Percentiles rank a stretch among this genome's conserved stretches.
These are phyloP conservation scores for Leptoteleia sp. DNA, from an alignment of 1,140 invertebrate species.

Conservation along the genomic window DNA sequence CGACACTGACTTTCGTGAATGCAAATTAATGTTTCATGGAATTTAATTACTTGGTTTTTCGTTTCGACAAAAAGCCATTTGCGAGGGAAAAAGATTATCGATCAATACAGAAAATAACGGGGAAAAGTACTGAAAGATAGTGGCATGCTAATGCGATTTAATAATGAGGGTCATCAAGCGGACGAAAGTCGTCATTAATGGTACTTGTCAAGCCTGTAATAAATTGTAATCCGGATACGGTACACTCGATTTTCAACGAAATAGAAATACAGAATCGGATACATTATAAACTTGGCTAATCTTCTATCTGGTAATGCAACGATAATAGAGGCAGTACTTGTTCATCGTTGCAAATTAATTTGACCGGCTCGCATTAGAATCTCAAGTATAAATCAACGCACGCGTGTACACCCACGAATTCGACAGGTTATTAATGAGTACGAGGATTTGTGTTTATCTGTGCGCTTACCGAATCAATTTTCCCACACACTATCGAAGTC, in stretches of 20 bases:
- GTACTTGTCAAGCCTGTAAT: conserved; percentile 29
- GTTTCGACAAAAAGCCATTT: too few species aligned
- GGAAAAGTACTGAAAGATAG: too few species aligned
- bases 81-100: too few species aligned
- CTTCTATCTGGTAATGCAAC: conserved; percentile 54
- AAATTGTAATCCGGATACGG: conserved; percentile 37
- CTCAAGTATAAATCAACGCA: conserved; percentile 74
- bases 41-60: not conserved
- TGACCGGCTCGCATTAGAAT: conserved; percentile 75
- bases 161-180: too few species aligned
- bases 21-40: not conserved
- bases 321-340: conserved; percentile 71
- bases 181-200: conserved; percentile 9
- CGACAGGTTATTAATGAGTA: conserved; percentile 75
- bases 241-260: conserved; percentile 31
- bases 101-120: too few species aligned
- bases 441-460: conserved; percentile 73
- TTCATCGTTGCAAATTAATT: conserved; percentile 80
- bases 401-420: conserved; percentile 58
- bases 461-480: conserved; percentile 65
- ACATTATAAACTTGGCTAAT: conserved; percentile 54
- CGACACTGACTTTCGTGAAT: not conserved
- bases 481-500: conserved; percentile 42
- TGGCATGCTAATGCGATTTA: too few species aligned
- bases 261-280: conserved; percentile 29